Evolutionary conservation across 1,140 invertebrate species (phyloP), one percentile per base, ranked within the genome.

Genomic region (Leptopilina clavipes): DNA sequence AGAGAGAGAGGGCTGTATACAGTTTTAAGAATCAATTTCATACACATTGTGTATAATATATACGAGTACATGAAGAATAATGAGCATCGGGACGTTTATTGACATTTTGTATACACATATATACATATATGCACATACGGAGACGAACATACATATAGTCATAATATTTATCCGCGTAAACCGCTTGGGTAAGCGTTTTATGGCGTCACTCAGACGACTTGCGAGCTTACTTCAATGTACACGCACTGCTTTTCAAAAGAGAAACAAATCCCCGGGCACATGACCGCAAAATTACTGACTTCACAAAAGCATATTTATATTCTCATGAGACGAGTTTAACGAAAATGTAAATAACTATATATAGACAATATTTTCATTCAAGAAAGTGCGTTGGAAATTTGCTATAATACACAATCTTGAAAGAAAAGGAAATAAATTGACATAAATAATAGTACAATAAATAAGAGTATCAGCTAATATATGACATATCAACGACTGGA

Each of bases 131-230:
- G n/a, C n/a, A n/a, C n/a, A n/a, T 59, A 56, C 77, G 77, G 56
- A 75, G 71, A 56, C 76, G 79, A 78, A 83, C 78, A 78, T 70
- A 81, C 25, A 31, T 31, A 31, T 31, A 31, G 83, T 74, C 80
- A 83, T 82, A 85, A 84, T 84, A 84, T 84, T 85, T 84, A 83
- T 78, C 72, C 72, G 77, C 18, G 18, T 76, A 65, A n/a, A 71
- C 73, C 74, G 74, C 74, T 77, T 70, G 37, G 9, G n/a, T 44
- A 37, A 73, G 74, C 76, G 74, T 78, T 40, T 82, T 74, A 80
- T 54, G 74, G 81, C 81, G 74, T 78, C 78, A 74, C 22, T 31
- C 59, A 59, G 74, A 74, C 74, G 74, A 78, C 72, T 82, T 76
- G 72, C 37, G 25, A 52, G 48, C 48, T 52, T 52, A 52, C 48